A percentile compares a stretch with the other conserved stretches of the same genome.
phyloP scores from a whole-genome alignment of 2,797 vertebrate genomes.

The Pangasius larnaudii region DNA sequence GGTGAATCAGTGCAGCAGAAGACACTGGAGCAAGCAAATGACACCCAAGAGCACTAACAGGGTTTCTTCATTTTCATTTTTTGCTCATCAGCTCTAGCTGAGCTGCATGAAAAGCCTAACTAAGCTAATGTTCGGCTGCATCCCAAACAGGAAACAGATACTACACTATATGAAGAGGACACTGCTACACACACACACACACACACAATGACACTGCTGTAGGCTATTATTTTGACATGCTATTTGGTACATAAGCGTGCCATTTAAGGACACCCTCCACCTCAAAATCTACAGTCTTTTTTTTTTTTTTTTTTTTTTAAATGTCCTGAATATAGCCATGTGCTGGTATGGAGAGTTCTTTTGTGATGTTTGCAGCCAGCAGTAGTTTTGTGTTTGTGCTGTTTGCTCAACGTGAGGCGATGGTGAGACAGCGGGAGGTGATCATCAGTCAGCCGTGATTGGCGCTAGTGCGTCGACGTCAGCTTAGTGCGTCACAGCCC shows the following conservation, averaged over 20 bases:
- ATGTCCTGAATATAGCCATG: not conserved
- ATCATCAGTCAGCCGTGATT: not conserved
- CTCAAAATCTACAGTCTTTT: not conserved
- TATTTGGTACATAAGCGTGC: not conserved
- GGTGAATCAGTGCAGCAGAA: not conserved
- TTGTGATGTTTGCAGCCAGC: not conserved
- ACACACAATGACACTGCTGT: not conserved
- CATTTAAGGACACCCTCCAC: not conserved
- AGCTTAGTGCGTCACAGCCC: slow-evolving; percentile 6
- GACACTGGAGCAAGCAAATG: not conserved
- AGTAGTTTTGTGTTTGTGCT: not conserved
- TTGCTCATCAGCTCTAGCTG: not conserved
- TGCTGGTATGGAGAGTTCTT: not conserved
- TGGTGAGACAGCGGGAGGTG: not conserved
- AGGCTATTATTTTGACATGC: not conserved
- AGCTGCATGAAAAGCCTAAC: not conserved
- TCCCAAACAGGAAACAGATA: not conserved
- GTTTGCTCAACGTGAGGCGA: not conserved
- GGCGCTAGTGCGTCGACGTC: not conserved
- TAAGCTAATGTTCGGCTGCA: not conserved
- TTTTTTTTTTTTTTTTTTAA: not conserved
- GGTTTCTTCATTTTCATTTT: not conserved
- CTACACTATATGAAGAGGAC: not conserved
- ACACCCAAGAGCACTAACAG: not conserved
- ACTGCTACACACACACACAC: not conserved